Conservation (phyloP, 2,113 vertebrate genomes). For the Gambusia affinis region DNA sequence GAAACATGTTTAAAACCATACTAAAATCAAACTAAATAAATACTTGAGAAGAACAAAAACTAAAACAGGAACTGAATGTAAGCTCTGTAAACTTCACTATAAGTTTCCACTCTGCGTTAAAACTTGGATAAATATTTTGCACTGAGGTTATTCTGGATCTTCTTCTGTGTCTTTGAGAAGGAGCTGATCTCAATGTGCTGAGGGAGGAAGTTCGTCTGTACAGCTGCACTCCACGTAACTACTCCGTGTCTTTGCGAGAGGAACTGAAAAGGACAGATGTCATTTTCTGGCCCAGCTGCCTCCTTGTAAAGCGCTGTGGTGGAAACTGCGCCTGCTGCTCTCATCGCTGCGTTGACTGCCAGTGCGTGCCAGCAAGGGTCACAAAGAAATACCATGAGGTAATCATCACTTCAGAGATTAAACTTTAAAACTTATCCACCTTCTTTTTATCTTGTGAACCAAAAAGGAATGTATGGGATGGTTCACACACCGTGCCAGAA, state of each 20-base stretch:
- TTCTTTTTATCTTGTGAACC: no score
- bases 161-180: slow-evolving; percentile 75
- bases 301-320: slow-evolving; percentile 95
- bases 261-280: slow-evolving; percentile 93
- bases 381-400: slow-evolving; percentile 97
- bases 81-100: neutral
- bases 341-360: slow-evolving; percentile 90
- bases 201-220: slow-evolving; percentile 93
- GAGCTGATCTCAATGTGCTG: slow-evolving; percentile 90
- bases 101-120: neutral
- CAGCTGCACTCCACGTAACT: slow-evolving; percentile 96
- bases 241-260: slow-evolving; percentile 92
- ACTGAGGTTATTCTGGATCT: neutral
- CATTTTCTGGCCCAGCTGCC: slow-evolving; percentile 97
- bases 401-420: slow-evolving; percentile 7
- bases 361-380: slow-evolving; percentile 89
- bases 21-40: no score
- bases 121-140: neutral
- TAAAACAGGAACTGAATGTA: neutral
- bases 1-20: neutral
- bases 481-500: no score
- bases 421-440: neutral
- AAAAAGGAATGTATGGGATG: no score
- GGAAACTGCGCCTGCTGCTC: slow-evolving; percentile 97
- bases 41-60: neutral